These are phyloP conservation scores for Epinephelus lanceolatus DNA, from an alignment of 2,113 vertebrate genomes.

Conservation along the genomic window DNA sequence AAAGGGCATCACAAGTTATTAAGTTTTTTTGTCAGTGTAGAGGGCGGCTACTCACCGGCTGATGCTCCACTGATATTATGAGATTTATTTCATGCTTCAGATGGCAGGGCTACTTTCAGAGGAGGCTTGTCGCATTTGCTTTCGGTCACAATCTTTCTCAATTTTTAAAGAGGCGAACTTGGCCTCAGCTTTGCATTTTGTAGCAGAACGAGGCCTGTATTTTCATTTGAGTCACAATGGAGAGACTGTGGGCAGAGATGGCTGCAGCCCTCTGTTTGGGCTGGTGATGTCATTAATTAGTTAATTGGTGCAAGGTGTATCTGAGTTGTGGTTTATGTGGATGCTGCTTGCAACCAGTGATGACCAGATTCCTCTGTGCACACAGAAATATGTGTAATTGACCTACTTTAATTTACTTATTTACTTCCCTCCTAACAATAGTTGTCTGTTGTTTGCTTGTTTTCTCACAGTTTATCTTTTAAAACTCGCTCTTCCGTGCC, in stretches of 20 bases:
- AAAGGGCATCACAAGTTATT: conserved; percentile 44
- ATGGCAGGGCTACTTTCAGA: conserved; percentile 55
- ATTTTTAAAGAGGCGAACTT: conserved; percentile 52
- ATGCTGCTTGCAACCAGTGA: neutral
- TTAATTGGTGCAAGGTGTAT: conserved; percentile 62
- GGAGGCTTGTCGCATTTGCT: conserved; percentile 68
- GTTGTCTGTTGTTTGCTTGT: neutral
- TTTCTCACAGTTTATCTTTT: neutral
- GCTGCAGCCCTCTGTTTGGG: neutral
- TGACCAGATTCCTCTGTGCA: neutral
- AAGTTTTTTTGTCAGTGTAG: conserved; percentile 31
- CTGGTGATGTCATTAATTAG: conserved; percentile 46
- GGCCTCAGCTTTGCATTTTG: conserved; percentile 33
- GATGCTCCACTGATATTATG: conserved; percentile 67
- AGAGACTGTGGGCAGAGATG: neutral
- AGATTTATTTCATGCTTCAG: conserved; percentile 73
- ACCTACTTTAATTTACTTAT: neutral
- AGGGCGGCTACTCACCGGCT: conserved; percentile 54
- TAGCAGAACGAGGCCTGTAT: conserved; percentile 18
- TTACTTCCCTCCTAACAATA: neutral
- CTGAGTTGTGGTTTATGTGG: neutral
- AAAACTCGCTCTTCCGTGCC: neutral
- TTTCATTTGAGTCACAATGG: conserved; percentile 12
- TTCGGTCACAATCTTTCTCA: conserved; percentile 58
- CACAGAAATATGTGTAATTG: neutral